phyloP scores from a whole-genome alignment of 2,113 vertebrate species.

The Phainopepla nitens region DNA sequence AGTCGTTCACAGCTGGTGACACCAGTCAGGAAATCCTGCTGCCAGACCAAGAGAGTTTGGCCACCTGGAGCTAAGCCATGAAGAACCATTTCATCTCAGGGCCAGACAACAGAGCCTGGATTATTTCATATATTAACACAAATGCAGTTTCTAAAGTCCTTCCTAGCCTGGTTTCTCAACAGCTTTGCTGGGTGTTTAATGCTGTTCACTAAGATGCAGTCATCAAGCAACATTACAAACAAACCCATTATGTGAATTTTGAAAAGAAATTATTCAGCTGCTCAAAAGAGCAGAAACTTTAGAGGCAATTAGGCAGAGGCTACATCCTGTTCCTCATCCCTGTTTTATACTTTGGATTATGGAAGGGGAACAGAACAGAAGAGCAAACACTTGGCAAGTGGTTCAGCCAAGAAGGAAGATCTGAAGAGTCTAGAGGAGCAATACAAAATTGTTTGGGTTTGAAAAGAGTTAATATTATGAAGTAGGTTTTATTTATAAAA shows the following conservation, averaged over 20 bases:
- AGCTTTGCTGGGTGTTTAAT: not conserved
- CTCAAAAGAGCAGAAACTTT: not conserved
- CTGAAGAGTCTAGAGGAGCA: not conserved
- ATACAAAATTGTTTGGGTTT: not conserved
- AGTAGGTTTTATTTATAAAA: not conserved
- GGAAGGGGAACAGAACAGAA: not conserved
- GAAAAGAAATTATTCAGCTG: not conserved
- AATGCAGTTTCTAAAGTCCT: not conserved
- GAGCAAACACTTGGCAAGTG: not conserved
- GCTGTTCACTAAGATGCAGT: not conserved
- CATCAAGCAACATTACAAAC: not conserved
- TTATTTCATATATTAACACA: not conserved
- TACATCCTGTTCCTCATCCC: not conserved
- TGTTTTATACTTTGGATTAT: not conserved
- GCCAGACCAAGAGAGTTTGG: not conserved
- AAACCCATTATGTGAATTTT: not conserved
- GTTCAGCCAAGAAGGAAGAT: not conserved
- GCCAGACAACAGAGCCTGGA: not conserved
- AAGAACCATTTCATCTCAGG: not conserved
- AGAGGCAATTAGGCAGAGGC: not conserved
- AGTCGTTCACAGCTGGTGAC: not conserved
- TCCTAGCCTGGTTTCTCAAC: not conserved
- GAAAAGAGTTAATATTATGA: not conserved
- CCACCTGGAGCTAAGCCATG: not conserved
- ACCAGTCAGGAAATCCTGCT: not conserved